These are phyloP conservation scores for Rhizomys pruinosus DNA, from an alignment of 2,113 vertebrate genomes.

Conservation along the genomic window DNA sequence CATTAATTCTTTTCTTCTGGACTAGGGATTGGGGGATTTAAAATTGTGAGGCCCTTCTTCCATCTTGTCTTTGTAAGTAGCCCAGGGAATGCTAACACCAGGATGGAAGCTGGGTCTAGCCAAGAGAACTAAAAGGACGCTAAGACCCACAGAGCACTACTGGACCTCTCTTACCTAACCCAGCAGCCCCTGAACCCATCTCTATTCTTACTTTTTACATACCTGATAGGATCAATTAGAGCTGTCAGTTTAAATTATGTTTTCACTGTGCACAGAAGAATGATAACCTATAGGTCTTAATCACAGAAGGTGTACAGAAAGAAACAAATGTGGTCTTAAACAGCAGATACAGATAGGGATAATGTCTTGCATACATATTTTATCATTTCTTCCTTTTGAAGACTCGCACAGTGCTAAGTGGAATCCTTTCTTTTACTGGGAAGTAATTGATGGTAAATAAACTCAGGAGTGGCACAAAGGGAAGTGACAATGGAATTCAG, in stretches of 20 bases:
- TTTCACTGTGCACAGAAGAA: not conserved
- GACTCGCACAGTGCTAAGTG: not conserved
- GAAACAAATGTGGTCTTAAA: not conserved
- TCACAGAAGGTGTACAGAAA: not conserved
- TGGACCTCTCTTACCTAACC: not conserved
- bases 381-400: not conserved
- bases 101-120: not conserved
- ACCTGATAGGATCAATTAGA: not conserved
- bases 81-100: not conserved
- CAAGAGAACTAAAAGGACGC: not conserved
- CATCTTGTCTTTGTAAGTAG: slow-evolving; percentile 1
- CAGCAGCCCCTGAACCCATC: not conserved
- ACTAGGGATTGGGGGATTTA: not conserved
- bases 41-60: no score
- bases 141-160: not conserved
- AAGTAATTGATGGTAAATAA: not conserved
- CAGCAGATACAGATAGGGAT: not conserved
- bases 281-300: not conserved
- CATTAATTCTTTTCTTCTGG: not conserved
- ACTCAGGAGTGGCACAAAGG: not conserved
- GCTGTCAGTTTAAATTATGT: not conserved
- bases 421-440: not conserved
- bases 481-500: not conserved
- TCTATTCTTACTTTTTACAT: not conserved
- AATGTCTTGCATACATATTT: not conserved